These are phyloP conservation scores for Oreochromis niloticus DNA, from an alignment of 2,113 vertebrate genomes.

Conservation along the genomic window DNA sequence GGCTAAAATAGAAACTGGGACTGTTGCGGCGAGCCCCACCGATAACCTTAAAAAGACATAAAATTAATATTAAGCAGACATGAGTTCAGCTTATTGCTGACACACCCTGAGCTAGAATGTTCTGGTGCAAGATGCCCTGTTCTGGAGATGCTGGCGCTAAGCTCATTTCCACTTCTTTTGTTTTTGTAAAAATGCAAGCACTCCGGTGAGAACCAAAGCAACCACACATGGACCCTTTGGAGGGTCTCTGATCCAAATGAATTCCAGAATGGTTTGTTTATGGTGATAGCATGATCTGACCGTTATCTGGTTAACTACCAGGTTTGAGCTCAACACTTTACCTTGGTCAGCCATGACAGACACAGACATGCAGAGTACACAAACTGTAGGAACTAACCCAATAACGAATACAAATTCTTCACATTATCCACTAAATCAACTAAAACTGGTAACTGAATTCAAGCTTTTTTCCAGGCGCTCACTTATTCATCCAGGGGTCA, in stretches of 20 bases:
- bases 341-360: neutral
- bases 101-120: neutral
- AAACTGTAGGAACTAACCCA: neutral
- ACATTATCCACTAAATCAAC: neutral
- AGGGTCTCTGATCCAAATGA: neutral
- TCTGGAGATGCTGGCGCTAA: neutral
- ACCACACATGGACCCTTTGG: neutral
- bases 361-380: neutral
- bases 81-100: neutral
- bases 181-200: neutral
- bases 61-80: neutral
- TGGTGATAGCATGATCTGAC: neutral
- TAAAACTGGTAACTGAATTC: neutral
- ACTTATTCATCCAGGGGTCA: neutral
- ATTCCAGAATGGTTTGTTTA: neutral
- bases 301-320: neutral
- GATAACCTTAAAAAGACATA: neutral
- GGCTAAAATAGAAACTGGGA: neutral
- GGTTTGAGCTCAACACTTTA: neutral
- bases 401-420: neutral
- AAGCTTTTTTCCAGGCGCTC: neutral
- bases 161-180: neutral
- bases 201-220: neutral
- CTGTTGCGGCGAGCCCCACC: neutral
- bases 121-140: neutral